Conservation (phyloP, 2,888 invertebrate species). For the Eupithecia centaureata region DNA sequence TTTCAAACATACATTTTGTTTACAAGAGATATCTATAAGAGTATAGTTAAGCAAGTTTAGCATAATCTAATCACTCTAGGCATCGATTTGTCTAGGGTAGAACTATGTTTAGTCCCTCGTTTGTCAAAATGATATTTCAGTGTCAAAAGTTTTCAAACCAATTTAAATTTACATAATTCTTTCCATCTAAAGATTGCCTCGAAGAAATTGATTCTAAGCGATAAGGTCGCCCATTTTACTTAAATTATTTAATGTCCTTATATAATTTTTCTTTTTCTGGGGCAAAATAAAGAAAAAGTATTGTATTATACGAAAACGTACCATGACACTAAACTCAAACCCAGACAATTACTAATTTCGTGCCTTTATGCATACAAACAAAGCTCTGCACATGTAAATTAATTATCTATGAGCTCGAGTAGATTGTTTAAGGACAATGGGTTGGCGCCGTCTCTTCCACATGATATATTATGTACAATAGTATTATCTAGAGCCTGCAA, state of each 20-base stretch:
- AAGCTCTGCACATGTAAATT: slow-evolving; percentile 19
- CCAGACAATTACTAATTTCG: neutral
- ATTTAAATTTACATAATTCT: no score
- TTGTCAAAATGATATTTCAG: no score
- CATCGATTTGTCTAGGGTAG: neutral
- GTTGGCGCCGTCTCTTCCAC: slow-evolving; percentile 42
- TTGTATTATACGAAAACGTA: neutral
- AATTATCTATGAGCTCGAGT: slow-evolving; percentile 17
- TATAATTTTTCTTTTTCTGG: no score
- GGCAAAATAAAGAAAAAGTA: no score
- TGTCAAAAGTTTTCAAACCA: no score
- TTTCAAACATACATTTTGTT: no score
- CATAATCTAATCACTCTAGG: neutral
- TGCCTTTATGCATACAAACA: slow-evolving; percentile 6
- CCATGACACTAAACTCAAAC: neutral
- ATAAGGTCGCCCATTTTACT: no score
- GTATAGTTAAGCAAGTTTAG: neutral
- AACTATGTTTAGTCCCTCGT: neutral
- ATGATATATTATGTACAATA: slow-evolving; percentile 44
- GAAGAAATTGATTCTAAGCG: no score
- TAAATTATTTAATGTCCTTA: no score
- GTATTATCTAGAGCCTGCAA: slow-evolving; percentile 29
- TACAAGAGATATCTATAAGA: no score
- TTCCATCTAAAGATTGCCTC: no score
- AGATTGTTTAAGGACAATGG: slow-evolving; percentile 37